Conservation (phyloP, 23 tunicate species). For the Phallusia fumigata region DNA sequence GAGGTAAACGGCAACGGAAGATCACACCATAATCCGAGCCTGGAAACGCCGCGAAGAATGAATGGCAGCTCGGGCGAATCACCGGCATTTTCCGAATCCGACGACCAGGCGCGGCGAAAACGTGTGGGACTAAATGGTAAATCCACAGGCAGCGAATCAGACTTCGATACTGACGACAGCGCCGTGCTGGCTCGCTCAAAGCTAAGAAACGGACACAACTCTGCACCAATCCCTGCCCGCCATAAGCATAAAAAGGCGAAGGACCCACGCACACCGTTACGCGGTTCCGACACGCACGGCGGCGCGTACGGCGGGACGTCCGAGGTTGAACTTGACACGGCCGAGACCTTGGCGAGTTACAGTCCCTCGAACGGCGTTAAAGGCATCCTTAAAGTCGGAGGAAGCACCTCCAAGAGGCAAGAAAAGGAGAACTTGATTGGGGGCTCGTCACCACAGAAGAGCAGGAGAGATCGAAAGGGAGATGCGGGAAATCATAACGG, state of each 20-base stretch:
- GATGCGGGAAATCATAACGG: neutral
- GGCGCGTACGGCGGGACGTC: constrained; percentile 48
- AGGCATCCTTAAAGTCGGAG: constrained; percentile 25
- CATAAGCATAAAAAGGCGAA: constrained; percentile 11
- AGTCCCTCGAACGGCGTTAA: constrained; percentile 17
- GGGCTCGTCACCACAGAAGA: neutral
- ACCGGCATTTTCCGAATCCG: constrained; percentile 57
- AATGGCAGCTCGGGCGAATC: constrained; percentile 21
- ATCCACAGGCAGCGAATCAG: constrained; percentile 49
- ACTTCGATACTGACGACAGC: constrained; percentile 61
- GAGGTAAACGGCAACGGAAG: neutral
- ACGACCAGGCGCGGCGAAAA: constrained; percentile 14
- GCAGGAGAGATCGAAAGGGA: neutral
- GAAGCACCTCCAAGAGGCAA: neutral
- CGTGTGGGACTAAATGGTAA: neutral
- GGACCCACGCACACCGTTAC: constrained; percentile 19
- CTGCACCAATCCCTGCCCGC: neutral
- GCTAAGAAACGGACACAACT: neutral
- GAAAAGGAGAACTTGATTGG: neutral
- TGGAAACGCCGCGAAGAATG: neutral
- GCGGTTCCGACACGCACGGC: neutral
- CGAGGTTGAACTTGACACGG: constrained; percentile 42
- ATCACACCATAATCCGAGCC: neutral
- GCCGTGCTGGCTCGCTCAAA: neutral
- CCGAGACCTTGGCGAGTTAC: constrained; percentile 46